Evolutionary conservation across 2,113 vertebrate genomes (phyloP), one percentile per base, ranked within the genome.

Genomic region (Nannobrachium achirus): DNA sequence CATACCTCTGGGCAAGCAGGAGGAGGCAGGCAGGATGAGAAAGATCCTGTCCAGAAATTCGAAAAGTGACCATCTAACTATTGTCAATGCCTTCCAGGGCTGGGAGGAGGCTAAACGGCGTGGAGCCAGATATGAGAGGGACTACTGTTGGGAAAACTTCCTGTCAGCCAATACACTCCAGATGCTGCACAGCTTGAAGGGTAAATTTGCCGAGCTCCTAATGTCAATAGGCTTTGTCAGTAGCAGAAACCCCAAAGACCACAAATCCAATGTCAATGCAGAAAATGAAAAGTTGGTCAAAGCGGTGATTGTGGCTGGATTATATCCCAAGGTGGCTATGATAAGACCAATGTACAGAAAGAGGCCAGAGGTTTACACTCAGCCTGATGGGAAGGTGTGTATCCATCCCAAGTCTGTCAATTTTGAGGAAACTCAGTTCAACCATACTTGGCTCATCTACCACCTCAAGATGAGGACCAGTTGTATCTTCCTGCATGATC

Each of bases 101-200:
- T 99, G 98, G 98, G 95, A 98, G 64, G 94, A 97, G 60, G 94
- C 95, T 0, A 96, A 93, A n/a, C 84, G 82, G 0, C 89, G 89
- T 19, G 96, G 97, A 5, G 92, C 90, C 86, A 92, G 94, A 84
- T 93, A 78, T 9, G 97, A 99, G 86, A 93, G 92, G 51, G 96
- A 99, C 15, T 99, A 92, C 79, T 99, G 98, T 89, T 99, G 97
- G 98, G 96, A 98, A 0, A 94, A 98, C 85, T 99, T 99, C 83
- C 92, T 99, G 38, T 99, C 97, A 73, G 86, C 95, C 69, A 98
- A 96, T 46, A 98, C 96, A 0, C 90, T 99, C 9, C 95, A 99
- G 96, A 99, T 99, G 98, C 89, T 99, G 79, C 93, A 95, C 75
- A 97, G 95, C 82, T 99, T 99, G 97, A 99, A 99, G 84, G 94